phyloP scores from a whole-genome alignment of 2,888 invertebrate species.

The Leptarthrus brevirostris region DNA sequence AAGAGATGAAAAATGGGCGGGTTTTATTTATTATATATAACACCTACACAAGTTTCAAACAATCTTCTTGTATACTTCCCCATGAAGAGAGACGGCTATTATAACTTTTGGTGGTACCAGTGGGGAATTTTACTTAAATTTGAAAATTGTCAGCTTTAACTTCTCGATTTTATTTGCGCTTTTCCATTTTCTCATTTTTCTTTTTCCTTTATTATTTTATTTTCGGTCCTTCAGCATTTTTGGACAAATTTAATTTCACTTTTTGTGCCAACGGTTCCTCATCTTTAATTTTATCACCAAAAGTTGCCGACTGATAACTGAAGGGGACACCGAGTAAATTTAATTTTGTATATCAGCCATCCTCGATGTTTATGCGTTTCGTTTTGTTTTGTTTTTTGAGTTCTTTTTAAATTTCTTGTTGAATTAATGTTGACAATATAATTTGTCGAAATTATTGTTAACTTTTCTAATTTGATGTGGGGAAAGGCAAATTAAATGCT shows the following conservation, averaged over 20 bases:
- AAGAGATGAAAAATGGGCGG: conserved; percentile 36
- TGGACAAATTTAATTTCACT: conserved; percentile 54
- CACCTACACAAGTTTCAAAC: neutral
- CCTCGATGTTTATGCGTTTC: conserved; percentile 33
- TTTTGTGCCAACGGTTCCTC: conserved; percentile 49
- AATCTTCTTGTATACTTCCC: neutral
- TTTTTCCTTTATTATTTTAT: conserved; percentile 41
- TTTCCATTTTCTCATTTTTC: conserved; percentile 9
- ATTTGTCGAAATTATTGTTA: conserved; percentile 44
- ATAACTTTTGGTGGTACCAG: conserved; percentile 5
- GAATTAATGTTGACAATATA: conserved; percentile 46
- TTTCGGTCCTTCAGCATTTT: conserved; percentile 48
- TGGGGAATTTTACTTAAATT: conserved; percentile 3
- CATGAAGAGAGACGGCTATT: neutral
- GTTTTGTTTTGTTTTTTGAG: conserved; percentile 28
- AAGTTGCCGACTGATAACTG: conserved; percentile 43
- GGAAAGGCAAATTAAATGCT: no score
- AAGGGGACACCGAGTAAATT: conserved; percentile 35
- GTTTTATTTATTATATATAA: conserved; percentile 29
- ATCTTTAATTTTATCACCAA: conserved; percentile 50
- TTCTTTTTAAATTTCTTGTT: conserved; percentile 30
- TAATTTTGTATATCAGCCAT: conserved; percentile 33
- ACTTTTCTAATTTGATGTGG: no score
- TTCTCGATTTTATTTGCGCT: conserved; percentile 31
- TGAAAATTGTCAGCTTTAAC: conserved; percentile 27